Evolutionary conservation across 2,888 invertebrate species (phyloP).

Genomic region (Drosophila paranaensis): DNA sequence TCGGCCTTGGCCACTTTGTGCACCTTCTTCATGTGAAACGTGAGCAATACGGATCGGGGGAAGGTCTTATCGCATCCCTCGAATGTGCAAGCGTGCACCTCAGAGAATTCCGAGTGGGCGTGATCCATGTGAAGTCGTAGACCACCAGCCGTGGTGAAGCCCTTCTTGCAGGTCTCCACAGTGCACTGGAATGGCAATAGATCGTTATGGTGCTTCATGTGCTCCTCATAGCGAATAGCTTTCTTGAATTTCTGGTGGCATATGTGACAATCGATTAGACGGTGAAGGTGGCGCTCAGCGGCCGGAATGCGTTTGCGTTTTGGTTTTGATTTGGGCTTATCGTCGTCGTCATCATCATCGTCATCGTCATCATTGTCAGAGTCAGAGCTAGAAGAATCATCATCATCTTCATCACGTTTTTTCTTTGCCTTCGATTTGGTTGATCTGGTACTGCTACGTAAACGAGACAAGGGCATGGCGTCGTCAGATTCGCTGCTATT

Average conservation of each 20-base stretch:
- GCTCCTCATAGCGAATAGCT: slow-evolving; percentile 78
- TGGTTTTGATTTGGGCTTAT: slow-evolving; percentile 45
- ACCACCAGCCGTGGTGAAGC: slow-evolving; percentile 81
- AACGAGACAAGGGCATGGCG: slow-evolving; percentile 69
- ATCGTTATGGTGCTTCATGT: slow-evolving; percentile 83
- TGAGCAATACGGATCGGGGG: slow-evolving; percentile 77
- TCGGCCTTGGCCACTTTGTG: slow-evolving; percentile 76
- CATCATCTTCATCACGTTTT: slow-evolving; percentile 40
- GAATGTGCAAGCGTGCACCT: slow-evolving; percentile 78
- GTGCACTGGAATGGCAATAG: slow-evolving; percentile 81
- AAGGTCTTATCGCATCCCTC: slow-evolving; percentile 80
- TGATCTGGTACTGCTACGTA: slow-evolving; percentile 29
- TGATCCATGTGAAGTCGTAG: slow-evolving; percentile 79
- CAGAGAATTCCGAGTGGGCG: slow-evolving; percentile 81
- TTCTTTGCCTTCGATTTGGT: slow-evolving; percentile 43
- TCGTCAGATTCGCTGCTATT: slow-evolving; percentile 74
- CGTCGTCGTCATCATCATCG: slow-evolving; percentile 39
- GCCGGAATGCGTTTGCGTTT: slow-evolving; percentile 73
- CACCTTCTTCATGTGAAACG: slow-evolving; percentile 78
- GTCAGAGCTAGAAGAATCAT: slow-evolving; percentile 55
- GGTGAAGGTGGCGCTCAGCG: slow-evolving; percentile 71
- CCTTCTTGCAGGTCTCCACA: slow-evolving; percentile 78
- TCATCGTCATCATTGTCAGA: slow-evolving; percentile 35
- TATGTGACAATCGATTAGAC: slow-evolving; percentile 81
- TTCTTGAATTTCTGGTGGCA: slow-evolving; percentile 82